These are phyloP conservation scores for Deroplatys truncata DNA, from an alignment of 2,888 invertebrate genomes.

Conservation along the genomic window DNA sequence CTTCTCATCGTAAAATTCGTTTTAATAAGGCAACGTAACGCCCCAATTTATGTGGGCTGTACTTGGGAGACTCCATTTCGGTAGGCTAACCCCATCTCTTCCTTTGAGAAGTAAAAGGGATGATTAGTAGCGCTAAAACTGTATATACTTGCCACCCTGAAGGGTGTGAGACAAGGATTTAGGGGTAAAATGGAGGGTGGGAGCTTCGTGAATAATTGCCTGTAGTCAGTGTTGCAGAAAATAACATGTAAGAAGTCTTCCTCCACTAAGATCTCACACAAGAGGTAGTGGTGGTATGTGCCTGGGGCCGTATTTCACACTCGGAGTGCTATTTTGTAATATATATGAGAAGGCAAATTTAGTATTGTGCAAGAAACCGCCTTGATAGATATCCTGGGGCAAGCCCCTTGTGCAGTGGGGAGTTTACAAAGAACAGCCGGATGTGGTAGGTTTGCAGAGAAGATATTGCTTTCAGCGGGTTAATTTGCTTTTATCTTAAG, in stretches of 20 bases:
- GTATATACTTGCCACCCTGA: background rate
- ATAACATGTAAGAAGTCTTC: constrained; percentile 14
- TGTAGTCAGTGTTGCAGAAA: constrained; percentile 17
- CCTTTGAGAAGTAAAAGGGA: background rate
- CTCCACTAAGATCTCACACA: background rate
- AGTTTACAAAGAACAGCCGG: background rate
- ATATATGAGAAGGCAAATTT: background rate
- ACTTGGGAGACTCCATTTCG: background rate
- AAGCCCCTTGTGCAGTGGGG: background rate
- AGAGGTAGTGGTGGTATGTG: background rate
- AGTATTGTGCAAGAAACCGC: background rate
- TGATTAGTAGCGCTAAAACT: background rate
- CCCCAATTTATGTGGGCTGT: background rate
- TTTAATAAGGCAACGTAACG: background rate
- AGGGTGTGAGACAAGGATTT: background rate
- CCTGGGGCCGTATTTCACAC: background rate
- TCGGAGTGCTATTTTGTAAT: background rate
- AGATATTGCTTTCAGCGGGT: background rate
- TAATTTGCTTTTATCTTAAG: background rate
- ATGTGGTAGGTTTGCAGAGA: background rate
- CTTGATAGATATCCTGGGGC: background rate
- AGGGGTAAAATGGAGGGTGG: background rate
- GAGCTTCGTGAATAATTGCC: constrained; percentile 21
- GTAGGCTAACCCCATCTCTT: background rate
- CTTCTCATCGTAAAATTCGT: background rate